Evolutionary conservation across 2,113 vertebrate species (phyloP).

Genomic region (Carassius auratus): DNA sequence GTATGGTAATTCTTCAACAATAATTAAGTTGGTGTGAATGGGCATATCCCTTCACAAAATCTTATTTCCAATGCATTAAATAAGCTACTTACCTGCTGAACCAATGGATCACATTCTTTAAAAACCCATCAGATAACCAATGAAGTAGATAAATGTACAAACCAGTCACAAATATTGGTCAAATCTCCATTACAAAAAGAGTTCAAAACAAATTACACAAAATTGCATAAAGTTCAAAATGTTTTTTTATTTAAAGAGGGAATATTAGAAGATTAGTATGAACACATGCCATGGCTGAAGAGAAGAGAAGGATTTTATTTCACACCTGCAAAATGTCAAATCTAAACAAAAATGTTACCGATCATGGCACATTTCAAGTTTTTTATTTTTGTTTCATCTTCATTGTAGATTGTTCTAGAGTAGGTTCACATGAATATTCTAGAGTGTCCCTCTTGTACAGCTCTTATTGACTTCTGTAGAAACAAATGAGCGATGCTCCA

Average conservation of each 20-base stretch:
- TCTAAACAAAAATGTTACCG: too few species aligned
- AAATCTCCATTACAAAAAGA: too few species aligned
- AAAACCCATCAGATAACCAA: neutral
- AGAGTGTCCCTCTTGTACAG: neutral
- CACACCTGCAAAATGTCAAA: too few species aligned
- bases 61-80: neutral
- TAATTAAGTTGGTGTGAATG: too few species aligned
- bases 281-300: too few species aligned
- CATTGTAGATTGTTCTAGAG: neutral
- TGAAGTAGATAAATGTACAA: neutral
- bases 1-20: too few species aligned
- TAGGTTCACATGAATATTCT: neutral
- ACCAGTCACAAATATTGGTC: too few species aligned
- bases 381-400: neutral
- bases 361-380: neutral
- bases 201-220: neutral
- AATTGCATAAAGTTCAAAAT: too few species aligned
- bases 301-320: neutral
- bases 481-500: neutral
- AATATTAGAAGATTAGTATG: too few species aligned
- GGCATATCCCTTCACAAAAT: too few species aligned
- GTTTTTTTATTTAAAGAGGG: too few species aligned
- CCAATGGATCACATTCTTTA: neutral
- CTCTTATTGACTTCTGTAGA: neutral
- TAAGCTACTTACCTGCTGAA: neutral